phyloP scores from a whole-genome alignment of 35 echinoderm and acorn worm genomes.

The Apostichopus californicus region DNA sequence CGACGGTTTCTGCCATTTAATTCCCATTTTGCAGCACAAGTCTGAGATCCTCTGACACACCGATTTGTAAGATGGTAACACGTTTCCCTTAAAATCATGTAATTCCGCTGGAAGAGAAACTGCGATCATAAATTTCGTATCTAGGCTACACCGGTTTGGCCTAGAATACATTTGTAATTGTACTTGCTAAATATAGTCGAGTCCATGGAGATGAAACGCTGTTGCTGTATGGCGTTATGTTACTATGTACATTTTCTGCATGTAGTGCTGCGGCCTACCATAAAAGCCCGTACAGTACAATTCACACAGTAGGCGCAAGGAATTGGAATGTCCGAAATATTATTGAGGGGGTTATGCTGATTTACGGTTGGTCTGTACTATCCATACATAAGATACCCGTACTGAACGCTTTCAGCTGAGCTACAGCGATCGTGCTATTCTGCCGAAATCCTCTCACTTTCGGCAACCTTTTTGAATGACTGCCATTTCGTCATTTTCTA shows the following conservation, averaged over 20 bases:
- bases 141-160: too few species aligned
- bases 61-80: neutral
- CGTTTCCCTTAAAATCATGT: neutral
- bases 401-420: too few species aligned
- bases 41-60: neutral
- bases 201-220: constrained; percentile 42
- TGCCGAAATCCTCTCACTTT: too few species aligned
- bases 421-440: too few species aligned
- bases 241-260: neutral
- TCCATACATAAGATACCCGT: too few species aligned
- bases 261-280: too few species aligned
- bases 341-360: neutral
- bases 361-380: too few species aligned
- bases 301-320: too few species aligned
- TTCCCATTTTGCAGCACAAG: neutral
- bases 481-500: too few species aligned
- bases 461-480: too few species aligned
- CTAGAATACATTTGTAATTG: too few species aligned
- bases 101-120: neutral
- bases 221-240: neutral
- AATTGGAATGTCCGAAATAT: neutral
- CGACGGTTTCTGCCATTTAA: constrained; percentile 95
- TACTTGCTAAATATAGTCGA: neutral
- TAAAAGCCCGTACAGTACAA: too few species aligned
- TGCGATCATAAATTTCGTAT: neutral